Evolutionary conservation across 64 coral and sea anemone species (phyloP).

Genomic region (Pocillopora damicornis): DNA sequence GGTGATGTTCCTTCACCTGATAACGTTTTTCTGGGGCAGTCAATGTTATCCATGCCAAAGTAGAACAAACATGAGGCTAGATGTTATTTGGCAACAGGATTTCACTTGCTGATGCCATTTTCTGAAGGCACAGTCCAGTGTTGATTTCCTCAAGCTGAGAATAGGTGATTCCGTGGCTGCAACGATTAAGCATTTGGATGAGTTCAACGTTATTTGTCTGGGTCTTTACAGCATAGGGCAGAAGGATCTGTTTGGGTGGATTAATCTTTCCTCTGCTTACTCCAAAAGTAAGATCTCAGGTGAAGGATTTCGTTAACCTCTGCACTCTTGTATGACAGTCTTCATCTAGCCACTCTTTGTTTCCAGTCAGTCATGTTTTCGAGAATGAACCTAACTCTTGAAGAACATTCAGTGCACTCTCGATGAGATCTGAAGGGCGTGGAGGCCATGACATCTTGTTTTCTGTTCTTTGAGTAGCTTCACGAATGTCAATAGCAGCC

Average conservation of each 20-base stretch:
- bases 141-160: constrained; percentile 62
- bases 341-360: background rate
- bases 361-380: background rate
- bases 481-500: background rate
- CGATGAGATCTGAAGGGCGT: background rate
- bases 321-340: constrained; percentile 4
- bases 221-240: constrained; percentile 60
- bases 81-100: constrained; percentile 23
- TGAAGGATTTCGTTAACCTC: constrained; percentile 31
- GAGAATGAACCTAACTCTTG: constrained; percentile 27
- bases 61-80: background rate
- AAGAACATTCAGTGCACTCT: constrained; percentile 41
- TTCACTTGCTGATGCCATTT: background rate
- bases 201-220: constrained; percentile 67
- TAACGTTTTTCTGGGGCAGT: background rate
- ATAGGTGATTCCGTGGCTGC: constrained; percentile 55
- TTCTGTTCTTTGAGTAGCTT: background rate
- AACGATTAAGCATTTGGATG: constrained; percentile 62
- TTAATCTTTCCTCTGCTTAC: constrained; percentile 34
- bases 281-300: constrained; percentile 54
- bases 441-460: constrained; percentile 22
- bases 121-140: constrained; percentile 59
- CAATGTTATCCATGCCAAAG: constrained; percentile 2
- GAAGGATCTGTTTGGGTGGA: constrained; percentile 56
- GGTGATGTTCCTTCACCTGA: constrained; percentile 21